Percentiles rank a stretch among this genome's conserved stretches.
These are phyloP conservation scores for Sarcoramphus papa DNA, from an alignment of 2,797 vertebrate genomes.

Conservation along the genomic window DNA sequence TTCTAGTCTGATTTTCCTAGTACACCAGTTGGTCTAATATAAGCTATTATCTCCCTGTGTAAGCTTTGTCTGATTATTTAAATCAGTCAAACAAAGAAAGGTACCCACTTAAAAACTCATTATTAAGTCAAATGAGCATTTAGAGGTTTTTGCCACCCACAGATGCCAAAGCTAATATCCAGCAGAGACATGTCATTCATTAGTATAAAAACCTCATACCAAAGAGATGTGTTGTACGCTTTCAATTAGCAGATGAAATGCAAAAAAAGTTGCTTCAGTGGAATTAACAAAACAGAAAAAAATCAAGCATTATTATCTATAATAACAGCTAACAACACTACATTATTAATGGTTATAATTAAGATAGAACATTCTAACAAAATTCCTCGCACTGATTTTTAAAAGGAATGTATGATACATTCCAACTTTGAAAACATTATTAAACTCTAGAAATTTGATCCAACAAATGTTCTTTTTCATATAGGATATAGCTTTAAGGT, in stretches of 20 bases:
- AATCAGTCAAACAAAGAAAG: constrained; percentile 51
- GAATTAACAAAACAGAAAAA: constrained; percentile 30
- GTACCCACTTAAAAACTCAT: constrained; percentile 45
- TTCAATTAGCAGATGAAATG: constrained; percentile 44
- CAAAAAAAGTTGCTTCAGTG: background rate
- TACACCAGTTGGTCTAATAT: background rate
- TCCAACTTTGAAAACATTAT: background rate
- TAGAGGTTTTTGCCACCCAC: constrained; percentile 35
- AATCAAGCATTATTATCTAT: constrained; percentile 16
- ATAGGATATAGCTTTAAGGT: background rate
- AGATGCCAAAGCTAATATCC: constrained; percentile 56
- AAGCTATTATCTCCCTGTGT: constrained; percentile 41
- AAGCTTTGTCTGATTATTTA: constrained; percentile 48
- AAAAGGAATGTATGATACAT: background rate
- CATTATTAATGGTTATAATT: constrained; percentile 22
- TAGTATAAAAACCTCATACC: constrained; percentile 39
- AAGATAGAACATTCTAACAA: constrained; percentile 25
- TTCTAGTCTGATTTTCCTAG: constrained; percentile 4
- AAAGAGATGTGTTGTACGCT: background rate
- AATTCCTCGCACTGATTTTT: background rate
- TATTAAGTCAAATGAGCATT: constrained; percentile 58
- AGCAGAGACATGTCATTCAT: constrained; percentile 56
- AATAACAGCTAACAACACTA: constrained; percentile 28
- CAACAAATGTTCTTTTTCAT: background rate
- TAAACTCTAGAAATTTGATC: background rate